A percentile compares a stretch with the other conserved stretches of the same genome.
These are phyloP conservation scores for Oasisia sp. DNA, from an alignment of 2,888 invertebrate species.

Conservation along the genomic window DNA sequence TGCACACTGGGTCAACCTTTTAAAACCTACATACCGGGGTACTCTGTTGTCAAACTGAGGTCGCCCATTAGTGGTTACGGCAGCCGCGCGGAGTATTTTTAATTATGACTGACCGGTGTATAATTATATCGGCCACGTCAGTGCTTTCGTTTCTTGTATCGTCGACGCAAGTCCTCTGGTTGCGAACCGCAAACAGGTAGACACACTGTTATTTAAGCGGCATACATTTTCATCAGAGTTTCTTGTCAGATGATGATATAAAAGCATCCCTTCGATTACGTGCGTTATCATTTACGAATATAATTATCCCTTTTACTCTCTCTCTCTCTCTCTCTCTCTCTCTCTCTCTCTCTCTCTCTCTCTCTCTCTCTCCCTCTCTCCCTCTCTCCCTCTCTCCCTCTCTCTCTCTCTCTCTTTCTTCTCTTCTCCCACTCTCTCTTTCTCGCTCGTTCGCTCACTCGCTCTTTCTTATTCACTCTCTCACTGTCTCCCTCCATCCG, in stretches of 20 bases:
- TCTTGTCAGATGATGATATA: not conserved
- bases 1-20: not conserved
- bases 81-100: not conserved
- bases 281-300: not conserved
- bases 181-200: not conserved
- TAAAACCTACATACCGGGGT: not conserved
- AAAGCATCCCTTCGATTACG: not conserved
- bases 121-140: not conserved
- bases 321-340: too few species aligned
- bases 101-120: not conserved
- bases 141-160: not conserved
- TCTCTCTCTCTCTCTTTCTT: too few species aligned
- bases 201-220: not conserved
- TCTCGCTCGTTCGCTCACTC: too few species aligned
- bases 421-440: too few species aligned
- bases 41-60: not conserved
- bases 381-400: too few species aligned
- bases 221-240: not conserved
- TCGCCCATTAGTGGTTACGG: not conserved
- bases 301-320: too few species aligned
- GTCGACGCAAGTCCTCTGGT: not conserved
- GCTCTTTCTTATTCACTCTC: too few species aligned
- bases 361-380: too few species aligned
- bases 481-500: too few species aligned
- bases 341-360: too few species aligned